Evolutionary conservation across 2,888 invertebrate species (phyloP).

Genomic region (Andrena haemorrhoa): DNA sequence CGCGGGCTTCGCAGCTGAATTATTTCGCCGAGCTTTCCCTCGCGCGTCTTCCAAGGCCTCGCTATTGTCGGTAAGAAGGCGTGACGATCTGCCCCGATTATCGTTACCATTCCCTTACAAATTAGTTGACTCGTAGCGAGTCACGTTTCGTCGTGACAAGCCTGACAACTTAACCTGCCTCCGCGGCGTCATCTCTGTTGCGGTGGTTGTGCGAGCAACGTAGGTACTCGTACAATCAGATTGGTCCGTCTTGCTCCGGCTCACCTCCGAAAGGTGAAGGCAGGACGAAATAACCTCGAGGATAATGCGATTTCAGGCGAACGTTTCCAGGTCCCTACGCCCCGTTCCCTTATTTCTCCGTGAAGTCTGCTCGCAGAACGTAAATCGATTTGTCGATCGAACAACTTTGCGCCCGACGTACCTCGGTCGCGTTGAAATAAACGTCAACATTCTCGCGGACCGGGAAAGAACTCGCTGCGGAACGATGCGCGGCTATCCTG

Average conservation of each 20-base stretch:
- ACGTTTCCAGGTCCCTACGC: conserved; percentile 34
- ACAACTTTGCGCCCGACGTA: conserved; percentile 57
- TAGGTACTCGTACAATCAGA: conserved; percentile 9
- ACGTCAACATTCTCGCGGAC: conserved; percentile 53
- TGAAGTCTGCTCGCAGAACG: conserved; percentile 56
- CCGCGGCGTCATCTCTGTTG: background rate
- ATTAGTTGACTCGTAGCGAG: background rate
- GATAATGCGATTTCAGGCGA: conserved; percentile 64
- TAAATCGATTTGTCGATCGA: conserved; percentile 69
- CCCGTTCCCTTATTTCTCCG: conserved; percentile 52
- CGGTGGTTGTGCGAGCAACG: background rate
- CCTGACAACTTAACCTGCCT: too few species aligned
- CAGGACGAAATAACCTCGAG: conserved; percentile 54
- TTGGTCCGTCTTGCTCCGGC: conserved; percentile 15
- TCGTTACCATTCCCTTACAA: background rate
- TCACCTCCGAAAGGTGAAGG: conserved; percentile 24
- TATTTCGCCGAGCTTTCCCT: background rate
- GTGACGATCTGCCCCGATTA: background rate
- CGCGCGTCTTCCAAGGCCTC: background rate
- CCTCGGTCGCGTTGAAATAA: conserved; percentile 45
- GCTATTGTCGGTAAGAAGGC: background rate
- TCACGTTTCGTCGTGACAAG: background rate
- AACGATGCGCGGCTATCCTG: background rate
- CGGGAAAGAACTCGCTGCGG: background rate
- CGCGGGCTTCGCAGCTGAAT: background rate